Base-by-base conservation (phyloP, 2,888 invertebrate genomes). In the Ashinkailepas kermadecensis region DNA sequence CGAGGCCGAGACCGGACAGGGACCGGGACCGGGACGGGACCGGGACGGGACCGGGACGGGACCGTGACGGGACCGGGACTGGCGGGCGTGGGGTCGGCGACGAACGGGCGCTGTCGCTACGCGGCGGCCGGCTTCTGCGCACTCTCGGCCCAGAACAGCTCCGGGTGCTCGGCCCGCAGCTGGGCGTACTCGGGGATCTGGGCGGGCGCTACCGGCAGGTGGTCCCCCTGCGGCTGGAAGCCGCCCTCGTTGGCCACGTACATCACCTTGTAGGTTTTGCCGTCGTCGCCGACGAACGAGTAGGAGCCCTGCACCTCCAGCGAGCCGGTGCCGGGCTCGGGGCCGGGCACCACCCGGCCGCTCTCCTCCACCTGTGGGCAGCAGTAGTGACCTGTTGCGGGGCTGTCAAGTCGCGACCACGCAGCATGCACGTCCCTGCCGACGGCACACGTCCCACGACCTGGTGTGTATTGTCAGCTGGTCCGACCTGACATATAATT, bases 121-220 rank as follows among this genome's bases (percentile, higher is more conserved):
- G 4, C 59, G 11, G 1, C 11, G 12, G 11, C 59, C 59, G 15
- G 59, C 74, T 78, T 57, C 78, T 58, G 78, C 39, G 39, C 39
- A 12, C 25, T 79, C 25, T 59, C 79, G 58, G 58, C 58, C 58
- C 79, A 79, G 79, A 58, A 79, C 58, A 79, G 79, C 79, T 79
- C 58, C 23, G 79, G 79, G 79, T 58, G 58, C 8, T 58, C 25
- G 56, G 23, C 7, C 12, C 79, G 11, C 23, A 58, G 79, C 58
- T 79, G 23, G 11, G 12, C 58, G 25, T 79, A 79, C 59, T 79
- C 78, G 58, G 79, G 79, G 59, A 79, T 57, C 79, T 79, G 79
- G 0, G 57, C 79, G 3, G 79, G 79, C 13, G 58, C 79, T 15
- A 21, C 21, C 1, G 79, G 79, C 23, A 79, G 58, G 59, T 79